Base-by-base conservation (phyloP, 2,888 invertebrate genomes). In the Sesia bembeciformis region DNA sequence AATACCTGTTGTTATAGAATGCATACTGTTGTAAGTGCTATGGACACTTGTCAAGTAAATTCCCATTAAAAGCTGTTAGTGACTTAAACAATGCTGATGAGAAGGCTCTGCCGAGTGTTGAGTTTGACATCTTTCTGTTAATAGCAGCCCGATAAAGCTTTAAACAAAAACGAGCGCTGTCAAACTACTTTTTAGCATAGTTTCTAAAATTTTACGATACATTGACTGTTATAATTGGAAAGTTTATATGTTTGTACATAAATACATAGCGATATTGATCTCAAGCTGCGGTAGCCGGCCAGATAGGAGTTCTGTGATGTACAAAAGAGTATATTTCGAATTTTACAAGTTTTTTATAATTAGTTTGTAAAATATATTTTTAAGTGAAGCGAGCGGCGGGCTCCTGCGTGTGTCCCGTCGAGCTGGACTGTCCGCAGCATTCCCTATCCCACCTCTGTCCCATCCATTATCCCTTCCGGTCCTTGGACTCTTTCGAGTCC, bases 311-410 rank as follows among this genome's bases (percentile, higher is more conserved):
- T 84, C 87, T 89, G 89, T 89, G 86, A 90, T 90, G 88, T 89
- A 89, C 88, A 88, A 88, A 81, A 72, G 76, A 84, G 81, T 80
- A 88, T 88, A 87, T 88, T 87, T 88, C 83, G 83, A 81, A 83
- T 85, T 84, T 87, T 88, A 89, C 87, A 88, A 87, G 84, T 84
- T 87, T 89, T 86, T 89, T 86, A 87, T 87, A 87, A 85, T 88
- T 87, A 86, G 86, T 87, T 85, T 81, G 81, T 84, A 86, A 82
- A 81, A 78, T 81, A 81, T 84, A 85, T 78, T 81, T 70, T 81
- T 88, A 88, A 88, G 87, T 80, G 80, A 84, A 87, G 84, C 76
- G 80, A 78, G 73, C 67, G 70, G 67, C 64, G 73, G 68, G 73
- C 23, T 23, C 23, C 23, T 23, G 67, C 67, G 65, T 61, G 23